phyloP scores from a whole-genome alignment of 2,113 vertebrate genomes.

The Emberiza fucata region DNA sequence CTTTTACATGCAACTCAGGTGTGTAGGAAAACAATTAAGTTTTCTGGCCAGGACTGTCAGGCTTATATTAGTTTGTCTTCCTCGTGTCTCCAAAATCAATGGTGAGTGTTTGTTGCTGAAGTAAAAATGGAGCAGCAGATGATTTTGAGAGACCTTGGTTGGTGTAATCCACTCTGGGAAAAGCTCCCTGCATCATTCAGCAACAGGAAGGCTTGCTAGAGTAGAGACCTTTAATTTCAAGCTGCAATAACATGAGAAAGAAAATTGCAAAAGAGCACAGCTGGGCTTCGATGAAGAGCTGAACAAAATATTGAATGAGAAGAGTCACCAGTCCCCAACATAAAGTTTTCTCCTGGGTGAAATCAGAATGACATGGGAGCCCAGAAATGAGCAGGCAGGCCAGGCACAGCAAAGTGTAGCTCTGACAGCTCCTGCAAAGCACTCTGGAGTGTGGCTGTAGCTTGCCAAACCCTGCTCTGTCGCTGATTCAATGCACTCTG shows the following conservation, averaged over 20 bases:
- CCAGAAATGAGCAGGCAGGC: not conserved
- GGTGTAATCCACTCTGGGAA: not conserved
- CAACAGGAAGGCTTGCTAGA: not conserved
- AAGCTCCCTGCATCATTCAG: not conserved
- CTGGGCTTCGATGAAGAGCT: not conserved
- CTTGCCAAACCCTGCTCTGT: not conserved
- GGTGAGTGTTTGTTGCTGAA: not conserved
- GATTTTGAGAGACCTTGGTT: not conserved
- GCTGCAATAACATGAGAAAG: not conserved
- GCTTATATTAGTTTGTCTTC: not conserved
- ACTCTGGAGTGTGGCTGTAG: not conserved
- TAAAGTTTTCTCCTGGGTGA: not conserved
- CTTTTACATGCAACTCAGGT: not conserved
- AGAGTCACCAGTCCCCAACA: not conserved
- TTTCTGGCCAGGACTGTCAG: not conserved
- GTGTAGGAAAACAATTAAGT: not conserved
- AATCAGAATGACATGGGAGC: fast-evolving
- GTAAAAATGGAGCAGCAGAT: not conserved
- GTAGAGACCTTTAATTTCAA: not conserved
- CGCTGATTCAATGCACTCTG: not conserved
- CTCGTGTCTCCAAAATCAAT: not conserved
- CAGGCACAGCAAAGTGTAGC: not conserved
- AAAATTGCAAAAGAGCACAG: not conserved
- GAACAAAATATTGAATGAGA: not conserved
- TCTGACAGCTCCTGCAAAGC: not conserved